These are phyloP conservation scores for Uloborus plumipes DNA, from an alignment of 2,888 invertebrate species.

Conservation along the genomic window DNA sequence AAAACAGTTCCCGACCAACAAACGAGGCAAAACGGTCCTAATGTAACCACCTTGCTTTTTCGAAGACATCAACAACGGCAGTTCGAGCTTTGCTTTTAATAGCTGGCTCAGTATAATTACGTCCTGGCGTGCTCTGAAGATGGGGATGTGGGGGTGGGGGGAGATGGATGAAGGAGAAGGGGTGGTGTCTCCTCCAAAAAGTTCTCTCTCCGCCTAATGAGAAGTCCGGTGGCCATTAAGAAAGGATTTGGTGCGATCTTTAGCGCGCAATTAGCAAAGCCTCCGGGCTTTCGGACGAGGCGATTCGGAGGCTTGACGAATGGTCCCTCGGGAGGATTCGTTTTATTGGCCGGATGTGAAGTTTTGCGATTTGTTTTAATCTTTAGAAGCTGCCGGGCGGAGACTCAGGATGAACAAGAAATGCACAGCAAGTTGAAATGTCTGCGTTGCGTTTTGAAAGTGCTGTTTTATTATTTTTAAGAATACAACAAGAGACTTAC, in stretches of 20 bases:
- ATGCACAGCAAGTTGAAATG: too few relatives aligned
- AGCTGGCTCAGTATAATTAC: constrained; percentile 38
- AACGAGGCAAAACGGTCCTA: constrained; percentile 6
- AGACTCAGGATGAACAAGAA: too few relatives aligned
- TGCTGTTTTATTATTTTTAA: too few relatives aligned
- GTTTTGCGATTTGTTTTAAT: not conserved
- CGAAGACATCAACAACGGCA: constrained; percentile 45
- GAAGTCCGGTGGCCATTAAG: constrained; percentile 45
- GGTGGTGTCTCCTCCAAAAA: constrained; percentile 10
- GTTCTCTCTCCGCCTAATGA: constrained; percentile 40
- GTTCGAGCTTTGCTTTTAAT: constrained; percentile 11
- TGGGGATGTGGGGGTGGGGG: not conserved
- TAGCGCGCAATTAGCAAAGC: constrained; percentile 42
- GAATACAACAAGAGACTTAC: too few relatives aligned
- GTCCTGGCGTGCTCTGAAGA: constrained; percentile 13
- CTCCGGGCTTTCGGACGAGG: constrained; percentile 17
- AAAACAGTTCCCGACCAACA: not conserved
- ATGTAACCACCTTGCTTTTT: constrained; percentile 12
- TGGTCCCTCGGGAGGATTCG: not conserved
- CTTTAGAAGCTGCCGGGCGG: not conserved
- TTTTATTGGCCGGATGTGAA: constrained; percentile 35
- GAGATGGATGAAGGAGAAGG: not conserved
- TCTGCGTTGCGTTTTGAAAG: too few relatives aligned
- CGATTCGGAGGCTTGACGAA: constrained; percentile 33
- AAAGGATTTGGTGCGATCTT: constrained; percentile 42